A percentile compares a stretch with the other conserved stretches of the same genome.
Evolutionary conservation across 2,888 invertebrate genomes (phyloP).

Genomic region (Dione vanillae): DNA sequence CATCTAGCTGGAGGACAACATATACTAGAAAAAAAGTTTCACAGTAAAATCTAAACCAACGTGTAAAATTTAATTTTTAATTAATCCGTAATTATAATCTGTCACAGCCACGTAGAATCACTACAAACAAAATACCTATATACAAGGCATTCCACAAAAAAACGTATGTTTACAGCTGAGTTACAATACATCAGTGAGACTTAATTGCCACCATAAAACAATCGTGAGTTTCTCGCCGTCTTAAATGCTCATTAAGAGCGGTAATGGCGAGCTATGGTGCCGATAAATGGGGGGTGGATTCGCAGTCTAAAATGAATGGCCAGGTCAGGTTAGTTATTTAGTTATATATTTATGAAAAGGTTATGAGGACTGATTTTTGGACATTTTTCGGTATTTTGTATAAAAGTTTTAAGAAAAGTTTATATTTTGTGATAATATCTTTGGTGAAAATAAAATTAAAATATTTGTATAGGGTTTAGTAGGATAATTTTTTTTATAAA

Average conservation of each 20-base stretch:
- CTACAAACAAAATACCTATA: not conserved
- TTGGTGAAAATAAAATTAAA: no score
- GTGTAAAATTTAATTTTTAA: no score
- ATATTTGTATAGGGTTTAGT: no score
- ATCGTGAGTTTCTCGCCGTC: slow-evolving; percentile 56
- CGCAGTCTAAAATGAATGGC: slow-evolving; percentile 34
- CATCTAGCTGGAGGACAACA: no score
- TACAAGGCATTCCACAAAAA: not conserved
- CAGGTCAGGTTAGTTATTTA: slow-evolving; percentile 16
- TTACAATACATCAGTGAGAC: slow-evolving; percentile 23
- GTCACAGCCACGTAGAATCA: not conserved
- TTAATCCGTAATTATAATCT: no score
- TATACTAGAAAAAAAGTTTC: no score
- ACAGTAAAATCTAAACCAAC: no score
- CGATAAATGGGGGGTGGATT: slow-evolving; percentile 64
- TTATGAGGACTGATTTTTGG: not conserved
- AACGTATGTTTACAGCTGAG: not conserved
- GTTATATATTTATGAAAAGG: slow-evolving; percentile 12
- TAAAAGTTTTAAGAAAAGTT: no score
- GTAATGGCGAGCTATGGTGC: slow-evolving; percentile 66
- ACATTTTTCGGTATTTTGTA: no score
- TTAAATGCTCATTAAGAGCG: slow-evolving; percentile 76
- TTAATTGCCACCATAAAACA: slow-evolving; percentile 39
- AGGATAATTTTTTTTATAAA: no score
- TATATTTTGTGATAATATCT: no score